These are phyloP conservation scores for Poecile montanus DNA, from an alignment of 2,797 vertebrate species.

Conservation along the genomic window DNA sequence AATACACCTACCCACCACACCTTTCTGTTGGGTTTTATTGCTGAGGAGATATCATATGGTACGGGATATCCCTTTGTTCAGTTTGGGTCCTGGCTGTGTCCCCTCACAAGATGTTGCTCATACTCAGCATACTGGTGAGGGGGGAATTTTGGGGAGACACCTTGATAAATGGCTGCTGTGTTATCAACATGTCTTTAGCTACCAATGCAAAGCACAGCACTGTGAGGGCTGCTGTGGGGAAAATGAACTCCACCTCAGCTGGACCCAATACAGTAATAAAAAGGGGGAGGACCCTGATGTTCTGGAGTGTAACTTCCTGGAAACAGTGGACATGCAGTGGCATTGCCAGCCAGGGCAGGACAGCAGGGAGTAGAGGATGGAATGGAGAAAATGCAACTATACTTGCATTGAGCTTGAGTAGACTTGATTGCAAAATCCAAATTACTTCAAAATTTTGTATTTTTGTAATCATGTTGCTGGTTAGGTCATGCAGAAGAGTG, in stretches of 20 bases:
- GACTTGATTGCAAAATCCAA: neutral
- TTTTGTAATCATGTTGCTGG: neutral
- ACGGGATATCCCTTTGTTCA: neutral
- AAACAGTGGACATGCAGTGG: neutral
- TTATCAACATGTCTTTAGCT: neutral
- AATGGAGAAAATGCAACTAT: neutral
- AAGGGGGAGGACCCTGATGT: neutral
- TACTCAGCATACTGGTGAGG: too few species aligned
- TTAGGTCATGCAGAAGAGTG: neutral
- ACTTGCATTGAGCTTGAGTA: neutral
- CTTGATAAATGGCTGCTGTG: neutral
- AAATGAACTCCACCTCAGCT: neutral
- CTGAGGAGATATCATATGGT: neutral
- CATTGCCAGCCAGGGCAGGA: neutral
- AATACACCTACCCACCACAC: accelerated
- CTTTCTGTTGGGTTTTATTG: neutral
- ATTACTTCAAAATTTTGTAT: neutral
- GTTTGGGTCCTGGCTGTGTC: neutral
- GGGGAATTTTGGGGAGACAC: neutral
- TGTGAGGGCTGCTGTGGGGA: neutral
- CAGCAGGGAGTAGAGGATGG: neutral
- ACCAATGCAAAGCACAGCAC: neutral
- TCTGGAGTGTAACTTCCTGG: neutral
- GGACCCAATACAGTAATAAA: neutral
- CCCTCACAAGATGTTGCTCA: neutral